Conservation (phyloP, 2,888 invertebrate species). For the Itoplectis maculator region DNA sequence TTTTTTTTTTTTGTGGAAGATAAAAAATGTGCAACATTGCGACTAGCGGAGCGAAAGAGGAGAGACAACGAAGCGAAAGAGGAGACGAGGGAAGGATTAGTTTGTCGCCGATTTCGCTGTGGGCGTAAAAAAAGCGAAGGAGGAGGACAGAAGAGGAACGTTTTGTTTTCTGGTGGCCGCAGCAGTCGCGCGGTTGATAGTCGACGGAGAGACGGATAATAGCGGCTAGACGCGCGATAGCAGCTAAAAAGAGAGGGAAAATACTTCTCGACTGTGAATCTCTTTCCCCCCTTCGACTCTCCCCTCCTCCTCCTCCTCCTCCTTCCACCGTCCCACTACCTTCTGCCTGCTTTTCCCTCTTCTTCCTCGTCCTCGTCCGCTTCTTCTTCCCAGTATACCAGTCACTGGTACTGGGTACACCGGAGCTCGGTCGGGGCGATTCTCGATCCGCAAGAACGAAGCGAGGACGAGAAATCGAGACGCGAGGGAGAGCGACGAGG, state of each 20-base stretch:
- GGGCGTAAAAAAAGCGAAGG: constrained; percentile 37
- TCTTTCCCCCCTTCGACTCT: neutral
- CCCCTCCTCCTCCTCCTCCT: neutral
- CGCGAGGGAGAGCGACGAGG: constrained; percentile 39
- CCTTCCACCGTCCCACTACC: no score
- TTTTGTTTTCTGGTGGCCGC: constrained; percentile 18
- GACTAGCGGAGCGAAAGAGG: constrained; percentile 1
- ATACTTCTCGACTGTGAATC: constrained; percentile 23
- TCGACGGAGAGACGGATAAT: constrained; percentile 45
- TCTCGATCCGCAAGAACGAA: constrained; percentile 56
- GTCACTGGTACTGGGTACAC: constrained; percentile 24
- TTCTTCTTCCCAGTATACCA: constrained; percentile 11
- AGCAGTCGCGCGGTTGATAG: no score
- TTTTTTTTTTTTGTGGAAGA: no score
- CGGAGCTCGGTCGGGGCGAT: constrained; percentile 40
- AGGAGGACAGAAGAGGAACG: no score
- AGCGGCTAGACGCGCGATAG: constrained; percentile 50
- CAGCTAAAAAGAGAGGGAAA: constrained; percentile 39
- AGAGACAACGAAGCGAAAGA: neutral
- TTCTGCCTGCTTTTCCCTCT: constrained; percentile 11
- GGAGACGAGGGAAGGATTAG: constrained; percentile 41
- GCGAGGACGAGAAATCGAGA: constrained; percentile 53
- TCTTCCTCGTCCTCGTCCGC: constrained; percentile 23
- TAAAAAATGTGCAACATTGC: constrained; percentile 12
- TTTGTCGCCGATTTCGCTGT: constrained; percentile 28